Evolutionary conservation across 2,113 vertebrate genomes (phyloP).

Genomic region (Uria lomvia): DNA sequence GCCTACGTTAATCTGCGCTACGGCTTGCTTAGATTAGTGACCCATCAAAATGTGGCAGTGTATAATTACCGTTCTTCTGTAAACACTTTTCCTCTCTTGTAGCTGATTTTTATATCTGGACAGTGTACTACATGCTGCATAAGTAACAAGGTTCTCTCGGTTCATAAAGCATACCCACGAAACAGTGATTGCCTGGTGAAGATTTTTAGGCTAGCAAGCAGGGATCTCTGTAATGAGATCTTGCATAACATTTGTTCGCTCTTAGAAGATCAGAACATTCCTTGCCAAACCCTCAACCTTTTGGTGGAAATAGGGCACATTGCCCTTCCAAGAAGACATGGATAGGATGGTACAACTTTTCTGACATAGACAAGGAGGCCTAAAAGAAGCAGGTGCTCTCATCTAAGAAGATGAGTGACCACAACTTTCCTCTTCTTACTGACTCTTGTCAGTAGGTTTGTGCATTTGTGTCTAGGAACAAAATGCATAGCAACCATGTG

Average conservation of each 20-base stretch:
- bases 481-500: slow-evolving; percentile 4
- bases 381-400: not conserved
- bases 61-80: not conserved
- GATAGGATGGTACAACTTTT: not conserved
- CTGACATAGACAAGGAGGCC: not conserved
- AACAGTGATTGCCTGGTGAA: not conserved
- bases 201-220: not conserved
- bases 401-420: not conserved
- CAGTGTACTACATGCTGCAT: not conserved
- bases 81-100: not conserved
- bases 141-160: not conserved
- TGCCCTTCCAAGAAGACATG: not conserved
- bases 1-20: not conserved
- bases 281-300: slow-evolving; percentile 26
- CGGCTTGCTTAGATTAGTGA: not conserved
- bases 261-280: not conserved
- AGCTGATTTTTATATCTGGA: not conserved
- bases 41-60: not conserved
- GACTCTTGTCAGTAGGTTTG: not conserved
- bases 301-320: not conserved
- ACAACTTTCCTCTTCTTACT: not conserved
- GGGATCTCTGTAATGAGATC: slow-evolving; percentile 28
- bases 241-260: slow-evolving; percentile 17
- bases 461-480: not conserved
- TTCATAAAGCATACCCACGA: not conserved